phyloP scores from a whole-genome alignment of 2,888 invertebrate genomes.

The Spicauda simplicius region DNA sequence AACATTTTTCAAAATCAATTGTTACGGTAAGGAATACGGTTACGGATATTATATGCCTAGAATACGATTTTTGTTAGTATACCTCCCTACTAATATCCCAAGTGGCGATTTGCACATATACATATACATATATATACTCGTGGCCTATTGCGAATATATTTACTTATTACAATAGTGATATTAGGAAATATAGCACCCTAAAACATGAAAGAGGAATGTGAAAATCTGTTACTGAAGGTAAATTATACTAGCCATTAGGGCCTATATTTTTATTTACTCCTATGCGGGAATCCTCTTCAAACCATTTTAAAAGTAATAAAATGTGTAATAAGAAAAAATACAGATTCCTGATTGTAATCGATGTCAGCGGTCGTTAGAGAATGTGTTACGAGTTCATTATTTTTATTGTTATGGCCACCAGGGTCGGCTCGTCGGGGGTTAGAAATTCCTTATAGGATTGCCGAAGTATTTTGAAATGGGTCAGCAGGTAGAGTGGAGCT shows the following conservation, averaged over 20 bases:
- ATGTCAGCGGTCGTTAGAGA: constrained; percentile 27
- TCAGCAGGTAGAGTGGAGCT: constrained; percentile 70
- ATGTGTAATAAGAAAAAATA: constrained; percentile 7
- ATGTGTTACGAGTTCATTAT: constrained; percentile 29
- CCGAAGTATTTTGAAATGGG: constrained; percentile 66
- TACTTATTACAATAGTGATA: too few relatives aligned
- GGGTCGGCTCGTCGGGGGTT: constrained; percentile 35
- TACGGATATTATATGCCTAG: too few relatives aligned
- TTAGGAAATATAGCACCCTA: too few relatives aligned
- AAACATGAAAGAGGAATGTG: too few relatives aligned
- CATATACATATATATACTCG: too few relatives aligned
- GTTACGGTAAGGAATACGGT: too few relatives aligned
- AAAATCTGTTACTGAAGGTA: background rate
- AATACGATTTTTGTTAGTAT: too few relatives aligned
- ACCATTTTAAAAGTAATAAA: constrained; percentile 19
- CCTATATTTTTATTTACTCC: background rate
- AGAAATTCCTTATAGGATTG: constrained; percentile 52
- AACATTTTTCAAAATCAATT: too few relatives aligned
- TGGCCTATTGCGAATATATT: background rate
- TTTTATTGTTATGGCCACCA: constrained; percentile 29
- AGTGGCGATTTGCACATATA: too few relatives aligned
- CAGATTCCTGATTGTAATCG: constrained; percentile 11
- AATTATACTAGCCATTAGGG: background rate
- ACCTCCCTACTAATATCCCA: too few relatives aligned
- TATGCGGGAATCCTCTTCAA: background rate